Conservation (phyloP, 1,140 invertebrate species). For the Formica exsecta region DNA sequence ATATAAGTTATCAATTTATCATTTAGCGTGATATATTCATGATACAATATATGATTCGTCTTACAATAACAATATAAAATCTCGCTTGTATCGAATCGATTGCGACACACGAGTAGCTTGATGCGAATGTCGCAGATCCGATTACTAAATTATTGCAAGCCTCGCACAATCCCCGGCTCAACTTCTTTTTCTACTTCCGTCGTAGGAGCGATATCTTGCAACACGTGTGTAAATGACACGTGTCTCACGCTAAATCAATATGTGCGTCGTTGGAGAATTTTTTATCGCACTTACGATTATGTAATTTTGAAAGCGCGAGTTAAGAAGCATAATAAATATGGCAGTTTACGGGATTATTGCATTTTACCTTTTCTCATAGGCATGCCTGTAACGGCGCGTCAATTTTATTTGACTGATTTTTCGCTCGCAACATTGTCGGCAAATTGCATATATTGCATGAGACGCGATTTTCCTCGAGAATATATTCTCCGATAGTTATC, state of each 20-base stretch:
- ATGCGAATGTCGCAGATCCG: slow-evolving; percentile 29
- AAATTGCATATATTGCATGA: slow-evolving; percentile 15
- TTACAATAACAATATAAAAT: background rate
- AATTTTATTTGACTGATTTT: background rate
- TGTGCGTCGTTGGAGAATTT: background rate
- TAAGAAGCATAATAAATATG: slow-evolving; percentile 36
- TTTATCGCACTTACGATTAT: slow-evolving; percentile 13
- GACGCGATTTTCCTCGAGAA: slow-evolving; percentile 12
- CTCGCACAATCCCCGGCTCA: background rate
- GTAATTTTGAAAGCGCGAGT: slow-evolving; percentile 3
- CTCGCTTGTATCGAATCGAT: slow-evolving; percentile 10
- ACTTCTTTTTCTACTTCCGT: slow-evolving; percentile 10
- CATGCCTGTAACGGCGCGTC: background rate
- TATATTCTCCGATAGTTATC: slow-evolving; percentile 14
- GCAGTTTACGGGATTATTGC: background rate
- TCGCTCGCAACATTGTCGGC: background rate
- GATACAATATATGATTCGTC: background rate
- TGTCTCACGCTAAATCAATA: background rate
- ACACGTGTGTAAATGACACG: slow-evolving; percentile 14
- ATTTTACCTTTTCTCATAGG: background rate
- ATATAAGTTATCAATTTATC: background rate
- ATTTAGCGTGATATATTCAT: background rate
- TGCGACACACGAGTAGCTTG: slow-evolving; percentile 19
- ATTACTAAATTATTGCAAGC: slow-evolving; percentile 50
- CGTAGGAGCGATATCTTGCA: background rate